Base-by-base conservation (phyloP, 2,797 vertebrate species). In the Ceyx erithaca region DNA sequence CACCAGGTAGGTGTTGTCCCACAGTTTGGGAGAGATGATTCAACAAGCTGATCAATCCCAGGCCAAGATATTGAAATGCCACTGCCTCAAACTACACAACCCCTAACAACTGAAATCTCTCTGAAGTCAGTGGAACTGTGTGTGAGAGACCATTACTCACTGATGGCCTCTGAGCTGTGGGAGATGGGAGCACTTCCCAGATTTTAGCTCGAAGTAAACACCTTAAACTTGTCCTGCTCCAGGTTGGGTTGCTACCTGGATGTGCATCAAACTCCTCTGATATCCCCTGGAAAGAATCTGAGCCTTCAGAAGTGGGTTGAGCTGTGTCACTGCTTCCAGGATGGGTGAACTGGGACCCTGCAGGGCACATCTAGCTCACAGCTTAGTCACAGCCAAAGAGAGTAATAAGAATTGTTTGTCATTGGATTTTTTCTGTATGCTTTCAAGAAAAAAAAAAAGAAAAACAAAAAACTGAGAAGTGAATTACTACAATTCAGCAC, bases 11-110 rank as follows among this genome's bases (percentile, higher is more conserved):
- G 14, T 64, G 18, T 25, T 80, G 37, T 57, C 69, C 52, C 52
- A 35, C 31, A 43, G 20, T 49, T 31, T 70, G 45, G 33, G 75
- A 92, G 45, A 92, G 45, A 33, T 85, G 61, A n/a, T 85, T 81
- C 75, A 80, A 6, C 52, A 55, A 92, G 33, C n/a, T 0, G 0
- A n/a, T 40, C 3, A 0, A 28, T 26, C 73, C 61, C 49, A 54
- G 64, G 11, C 35, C 76, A 30, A 21, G 87, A 55, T 49, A 77
- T 7, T 49, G 57, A 57, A 84, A 72, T 70, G 23, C 10, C 40
- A 43, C 28, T 80, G 48, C 54, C 68, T 92, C 0, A 0, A 41
- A 16, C 80, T 57, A 57, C 14, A 37, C 16, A 55, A 21, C 55
- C 69, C 20, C 22, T 90, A 82, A 70, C 14, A 33, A 62, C 79